phyloP scores from a whole-genome alignment of 2,797 vertebrate genomes.

The Cygnus olor region DNA sequence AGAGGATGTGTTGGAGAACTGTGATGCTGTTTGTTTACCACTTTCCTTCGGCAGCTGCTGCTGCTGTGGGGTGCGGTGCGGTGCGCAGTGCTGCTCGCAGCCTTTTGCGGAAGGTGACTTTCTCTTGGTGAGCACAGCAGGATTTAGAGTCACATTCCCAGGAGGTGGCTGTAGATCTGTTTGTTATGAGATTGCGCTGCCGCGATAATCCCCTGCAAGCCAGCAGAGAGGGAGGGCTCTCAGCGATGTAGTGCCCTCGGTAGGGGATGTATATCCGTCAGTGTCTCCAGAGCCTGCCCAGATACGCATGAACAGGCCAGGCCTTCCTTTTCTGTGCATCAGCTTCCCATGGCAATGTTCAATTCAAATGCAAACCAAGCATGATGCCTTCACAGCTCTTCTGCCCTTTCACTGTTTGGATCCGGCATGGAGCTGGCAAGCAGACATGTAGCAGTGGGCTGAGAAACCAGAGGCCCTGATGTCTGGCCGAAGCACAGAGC shows the following conservation, averaged over 20 bases:
- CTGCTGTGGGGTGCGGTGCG: neutral
- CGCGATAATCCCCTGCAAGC: neutral
- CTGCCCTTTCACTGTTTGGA: neutral
- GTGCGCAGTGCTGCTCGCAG: neutral
- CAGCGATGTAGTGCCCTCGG: neutral
- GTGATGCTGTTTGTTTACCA: neutral
- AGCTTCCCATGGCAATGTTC: neutral
- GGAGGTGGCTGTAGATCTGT: constrained; percentile 26
- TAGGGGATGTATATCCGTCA: neutral
- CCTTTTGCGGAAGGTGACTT: constrained; percentile 52
- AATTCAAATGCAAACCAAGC: neutral
- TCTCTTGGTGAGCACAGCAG: constrained; percentile 26
- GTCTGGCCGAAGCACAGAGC: neutral
- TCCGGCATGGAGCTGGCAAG: neutral
- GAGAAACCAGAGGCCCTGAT: neutral
- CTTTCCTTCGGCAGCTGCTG: constrained; percentile 1
- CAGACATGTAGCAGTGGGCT: neutral
- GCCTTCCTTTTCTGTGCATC: neutral
- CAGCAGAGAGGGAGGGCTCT: neutral
- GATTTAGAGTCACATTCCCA: constrained; percentile 33
- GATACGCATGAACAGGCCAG: neutral
- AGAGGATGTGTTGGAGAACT: neutral
- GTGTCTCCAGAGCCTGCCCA: neutral
- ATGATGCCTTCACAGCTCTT: neutral
- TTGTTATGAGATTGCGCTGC: constrained; percentile 6